phyloP scores from a whole-genome alignment of 2,113 vertebrate genomes.

The Symphodus melops region DNA sequence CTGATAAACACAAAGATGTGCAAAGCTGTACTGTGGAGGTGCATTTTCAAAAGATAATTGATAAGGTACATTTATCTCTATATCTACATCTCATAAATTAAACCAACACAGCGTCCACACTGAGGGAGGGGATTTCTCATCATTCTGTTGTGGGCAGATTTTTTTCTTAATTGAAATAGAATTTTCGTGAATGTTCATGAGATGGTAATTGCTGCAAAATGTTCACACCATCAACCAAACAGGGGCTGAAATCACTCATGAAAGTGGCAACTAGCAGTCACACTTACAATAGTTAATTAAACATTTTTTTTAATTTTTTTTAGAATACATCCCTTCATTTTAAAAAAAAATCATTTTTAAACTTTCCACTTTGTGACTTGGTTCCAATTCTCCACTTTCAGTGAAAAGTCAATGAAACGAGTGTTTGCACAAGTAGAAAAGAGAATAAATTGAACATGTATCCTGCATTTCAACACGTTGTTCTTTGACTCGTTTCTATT shows the following conservation, averaged over 20 bases:
- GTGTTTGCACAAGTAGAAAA: constrained; percentile 1
- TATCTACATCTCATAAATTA: constrained; percentile 14
- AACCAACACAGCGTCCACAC: neutral
- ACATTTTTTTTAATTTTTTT: too few species aligned
- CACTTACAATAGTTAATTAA: constrained; percentile 36
- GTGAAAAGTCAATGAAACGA: constrained; percentile 10
- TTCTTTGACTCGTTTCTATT: constrained; percentile 12
- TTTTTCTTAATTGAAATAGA: constrained; percentile 27
- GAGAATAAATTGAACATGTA: constrained; percentile 1
- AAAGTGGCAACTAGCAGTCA: constrained; percentile 52
- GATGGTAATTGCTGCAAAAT: constrained; percentile 29
- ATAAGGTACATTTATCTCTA: constrained; percentile 88
- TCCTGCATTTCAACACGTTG: neutral
- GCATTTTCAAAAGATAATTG: constrained; percentile 98
- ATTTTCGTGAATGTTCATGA: neutral
- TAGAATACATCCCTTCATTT: constrained; percentile 34
- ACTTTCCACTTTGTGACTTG: neutral
- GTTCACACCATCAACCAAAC: constrained; percentile 44
- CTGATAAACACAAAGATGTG: constrained; percentile 91
- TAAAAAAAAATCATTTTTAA: constrained; percentile 25
- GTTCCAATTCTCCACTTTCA: constrained; percentile 8
- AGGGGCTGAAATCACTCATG: constrained; percentile 50
- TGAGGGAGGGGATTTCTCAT: neutral
- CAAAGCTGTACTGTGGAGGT: constrained; percentile 96
- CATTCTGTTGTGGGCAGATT: neutral